Evolutionary conservation across 2,797 vertebrate genomes (phyloP).

Genomic region (Oreonectes daqikongensis): DNA sequence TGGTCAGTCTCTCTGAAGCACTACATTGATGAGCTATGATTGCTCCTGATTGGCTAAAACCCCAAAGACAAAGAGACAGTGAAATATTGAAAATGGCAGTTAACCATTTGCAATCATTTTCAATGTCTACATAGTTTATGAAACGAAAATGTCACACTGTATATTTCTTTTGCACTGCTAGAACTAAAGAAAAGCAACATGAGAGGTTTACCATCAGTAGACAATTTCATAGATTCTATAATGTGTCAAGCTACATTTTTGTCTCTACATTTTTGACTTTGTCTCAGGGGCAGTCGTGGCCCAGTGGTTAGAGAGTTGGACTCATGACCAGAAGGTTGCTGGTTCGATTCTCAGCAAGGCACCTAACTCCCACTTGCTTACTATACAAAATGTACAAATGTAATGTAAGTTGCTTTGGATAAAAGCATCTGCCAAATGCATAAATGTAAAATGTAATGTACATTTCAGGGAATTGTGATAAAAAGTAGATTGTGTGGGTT

Average conservation of each 20-base stretch:
- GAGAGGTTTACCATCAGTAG: background rate
- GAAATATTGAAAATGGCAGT: slow-evolving; percentile 87
- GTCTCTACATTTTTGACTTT: no score
- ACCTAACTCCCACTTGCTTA: no score
- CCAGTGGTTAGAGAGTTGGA: no score
- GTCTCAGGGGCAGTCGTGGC: no score
- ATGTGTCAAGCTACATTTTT: background rate
- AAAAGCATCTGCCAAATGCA: no score
- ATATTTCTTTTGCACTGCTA: slow-evolving; percentile 30
- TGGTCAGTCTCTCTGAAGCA: slow-evolving; percentile 77
- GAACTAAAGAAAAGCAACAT: slow-evolving; percentile 24
- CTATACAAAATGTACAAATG: no score
- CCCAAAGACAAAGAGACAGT: slow-evolving; percentile 84
- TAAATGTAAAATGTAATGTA: no score
- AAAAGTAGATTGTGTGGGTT: background rate
- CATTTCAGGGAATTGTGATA: background rate
- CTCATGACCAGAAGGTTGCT: no score
- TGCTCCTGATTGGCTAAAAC: slow-evolving; percentile 85
- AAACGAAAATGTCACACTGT: slow-evolving; percentile 14
- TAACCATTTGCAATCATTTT: slow-evolving; percentile 65
- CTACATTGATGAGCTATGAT: slow-evolving; percentile 89
- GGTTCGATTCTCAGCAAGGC: no score
- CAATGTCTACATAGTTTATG: slow-evolving; percentile 39
- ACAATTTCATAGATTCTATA: background rate
- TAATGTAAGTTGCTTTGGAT: no score